A percentile compares a stretch with the other conserved stretches of the same genome.
phyloP scores from a whole-genome alignment of 2,888 invertebrate species.

The Cantharis rufa region DNA sequence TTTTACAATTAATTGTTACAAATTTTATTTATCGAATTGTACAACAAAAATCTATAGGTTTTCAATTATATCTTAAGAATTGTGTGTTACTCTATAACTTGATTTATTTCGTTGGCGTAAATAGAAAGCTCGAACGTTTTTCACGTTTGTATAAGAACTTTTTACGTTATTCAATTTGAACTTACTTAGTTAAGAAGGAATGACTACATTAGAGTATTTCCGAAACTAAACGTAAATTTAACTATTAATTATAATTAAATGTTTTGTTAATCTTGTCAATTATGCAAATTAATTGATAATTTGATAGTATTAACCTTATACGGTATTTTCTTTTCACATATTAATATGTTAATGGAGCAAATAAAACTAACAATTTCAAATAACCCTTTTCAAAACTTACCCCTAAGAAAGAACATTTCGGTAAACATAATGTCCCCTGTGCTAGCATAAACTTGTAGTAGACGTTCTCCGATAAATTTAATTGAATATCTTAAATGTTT shows the following conservation, averaged over 20 bases:
- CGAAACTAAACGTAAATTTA: not conserved
- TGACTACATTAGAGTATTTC: not conserved
- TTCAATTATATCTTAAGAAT: not conserved
- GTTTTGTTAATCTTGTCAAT: not conserved
- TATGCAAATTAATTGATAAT: not conserved
- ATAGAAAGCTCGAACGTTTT: not conserved
- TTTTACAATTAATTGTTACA: not conserved
- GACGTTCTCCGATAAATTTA: conserved; percentile 30
- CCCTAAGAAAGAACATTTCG: conserved; percentile 33
- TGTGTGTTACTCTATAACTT: not conserved
- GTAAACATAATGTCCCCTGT: conserved; percentile 41
- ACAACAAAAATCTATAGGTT: not conserved
- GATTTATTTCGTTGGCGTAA: not conserved
- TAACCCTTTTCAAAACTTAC: conserved; percentile 27
- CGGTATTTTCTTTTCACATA: not conserved
- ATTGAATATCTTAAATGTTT: conserved; percentile 35
- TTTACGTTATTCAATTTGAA: not conserved
- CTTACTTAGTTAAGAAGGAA: not conserved
- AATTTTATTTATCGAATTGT: not conserved
- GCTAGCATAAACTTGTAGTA: conserved; percentile 36
- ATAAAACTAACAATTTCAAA: not conserved
- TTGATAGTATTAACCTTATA: not conserved
- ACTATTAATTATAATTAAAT: not conserved
- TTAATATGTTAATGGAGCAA: not conserved
- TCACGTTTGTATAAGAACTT: not conserved